Evolutionary conservation across 2,888 invertebrate species (phyloP).

Genomic region (Itoplectis maculator): DNA sequence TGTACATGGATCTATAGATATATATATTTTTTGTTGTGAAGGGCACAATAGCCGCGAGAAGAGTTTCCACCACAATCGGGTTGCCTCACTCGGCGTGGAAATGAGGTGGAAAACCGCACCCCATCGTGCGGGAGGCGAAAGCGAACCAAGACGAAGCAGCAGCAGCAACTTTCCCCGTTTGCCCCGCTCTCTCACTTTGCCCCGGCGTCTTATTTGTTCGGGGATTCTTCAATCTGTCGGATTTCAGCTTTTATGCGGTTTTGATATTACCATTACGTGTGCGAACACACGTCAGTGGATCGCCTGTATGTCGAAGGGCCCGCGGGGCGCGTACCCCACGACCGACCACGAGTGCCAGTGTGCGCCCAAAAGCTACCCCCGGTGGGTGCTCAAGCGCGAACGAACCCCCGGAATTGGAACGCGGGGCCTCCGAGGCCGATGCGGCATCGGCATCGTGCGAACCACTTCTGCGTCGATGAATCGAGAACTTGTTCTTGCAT

Average conservation of each 20-base stretch:
- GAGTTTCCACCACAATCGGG: slow-evolving; percentile 78
- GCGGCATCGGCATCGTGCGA: slow-evolving; percentile 53
- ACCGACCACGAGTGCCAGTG: slow-evolving; percentile 17
- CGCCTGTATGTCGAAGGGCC: slow-evolving; percentile 30
- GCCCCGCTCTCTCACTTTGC: slow-evolving; percentile 69
- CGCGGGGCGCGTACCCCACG: slow-evolving; percentile 33
- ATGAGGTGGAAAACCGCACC: slow-evolving; percentile 84
- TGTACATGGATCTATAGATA: slow-evolving; percentile 7
- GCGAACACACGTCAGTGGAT: slow-evolving; percentile 5
- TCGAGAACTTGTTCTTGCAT: background rate
- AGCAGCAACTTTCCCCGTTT: no score
- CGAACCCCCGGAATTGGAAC: slow-evolving; percentile 50
- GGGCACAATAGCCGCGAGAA: slow-evolving; percentile 71
- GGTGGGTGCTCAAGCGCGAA: slow-evolving; percentile 64
- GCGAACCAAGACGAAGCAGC: slow-evolving; percentile 40
- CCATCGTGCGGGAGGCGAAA: slow-evolving; percentile 64
- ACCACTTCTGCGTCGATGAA: slow-evolving; percentile 42
- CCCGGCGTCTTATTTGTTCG: slow-evolving; percentile 69
- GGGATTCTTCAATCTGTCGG: slow-evolving; percentile 73
- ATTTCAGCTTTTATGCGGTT: slow-evolving; percentile 76
- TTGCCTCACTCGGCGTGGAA: slow-evolving; percentile 81
- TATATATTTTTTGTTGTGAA: slow-evolving; percentile 43
- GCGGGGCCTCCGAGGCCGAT: slow-evolving; percentile 41
- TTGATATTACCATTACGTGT: slow-evolving; percentile 77
- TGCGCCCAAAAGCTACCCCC: slow-evolving; percentile 19